phyloP scores from a whole-genome alignment of 2,797 vertebrate species.

The Macroramphosus scolopax region DNA sequence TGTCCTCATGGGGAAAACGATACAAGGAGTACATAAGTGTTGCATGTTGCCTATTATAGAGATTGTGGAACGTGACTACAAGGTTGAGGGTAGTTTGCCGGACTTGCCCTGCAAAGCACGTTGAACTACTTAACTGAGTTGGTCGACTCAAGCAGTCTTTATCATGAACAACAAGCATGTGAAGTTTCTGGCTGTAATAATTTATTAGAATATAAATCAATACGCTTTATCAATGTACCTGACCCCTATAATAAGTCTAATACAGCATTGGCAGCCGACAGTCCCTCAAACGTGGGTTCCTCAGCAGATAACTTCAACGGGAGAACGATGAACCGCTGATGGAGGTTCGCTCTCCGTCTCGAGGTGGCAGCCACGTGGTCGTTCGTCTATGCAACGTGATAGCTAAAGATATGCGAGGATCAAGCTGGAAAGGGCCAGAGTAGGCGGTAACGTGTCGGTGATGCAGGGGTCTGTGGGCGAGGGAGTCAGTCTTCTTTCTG shows the following conservation, averaged over 20 bases:
- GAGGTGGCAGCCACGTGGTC: slow-evolving; percentile 17
- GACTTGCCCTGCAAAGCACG: too few relatives aligned
- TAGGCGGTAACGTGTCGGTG: slow-evolving; percentile 44
- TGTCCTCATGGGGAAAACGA: slow-evolving; percentile 23
- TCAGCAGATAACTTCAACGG: slow-evolving; percentile 1
- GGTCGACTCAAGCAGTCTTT: slow-evolving; percentile 5
- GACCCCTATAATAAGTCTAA: background rate
- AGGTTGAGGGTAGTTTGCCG: too few relatives aligned
- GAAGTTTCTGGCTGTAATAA: slow-evolving; percentile 27
- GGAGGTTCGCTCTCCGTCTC: background rate
- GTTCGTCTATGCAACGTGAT: slow-evolving; percentile 27
- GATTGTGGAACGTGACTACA: slow-evolving; percentile 22
- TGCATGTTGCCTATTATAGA: slow-evolving; percentile 36
- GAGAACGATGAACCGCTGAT: slow-evolving; percentile 3
- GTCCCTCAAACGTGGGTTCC: background rate
- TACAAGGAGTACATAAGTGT: slow-evolving; percentile 26
- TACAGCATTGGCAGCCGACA: too few relatives aligned
- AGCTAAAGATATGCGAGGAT: slow-evolving; percentile 13
- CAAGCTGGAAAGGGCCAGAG: slow-evolving; percentile 19
- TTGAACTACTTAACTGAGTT: too few relatives aligned
- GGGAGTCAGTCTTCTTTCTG: slow-evolving; percentile 31
- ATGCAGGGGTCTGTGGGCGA: slow-evolving; percentile 35
- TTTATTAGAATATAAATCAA: slow-evolving; percentile 18
- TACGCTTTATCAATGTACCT: background rate
- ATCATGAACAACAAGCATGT: slow-evolving; percentile 2